A percentile compares a stretch with the other conserved stretches of the same genome.
These are phyloP conservation scores for Melanotaenia duboulayi DNA, from an alignment of 2,113 vertebrate genomes.

Conservation along the genomic window DNA sequence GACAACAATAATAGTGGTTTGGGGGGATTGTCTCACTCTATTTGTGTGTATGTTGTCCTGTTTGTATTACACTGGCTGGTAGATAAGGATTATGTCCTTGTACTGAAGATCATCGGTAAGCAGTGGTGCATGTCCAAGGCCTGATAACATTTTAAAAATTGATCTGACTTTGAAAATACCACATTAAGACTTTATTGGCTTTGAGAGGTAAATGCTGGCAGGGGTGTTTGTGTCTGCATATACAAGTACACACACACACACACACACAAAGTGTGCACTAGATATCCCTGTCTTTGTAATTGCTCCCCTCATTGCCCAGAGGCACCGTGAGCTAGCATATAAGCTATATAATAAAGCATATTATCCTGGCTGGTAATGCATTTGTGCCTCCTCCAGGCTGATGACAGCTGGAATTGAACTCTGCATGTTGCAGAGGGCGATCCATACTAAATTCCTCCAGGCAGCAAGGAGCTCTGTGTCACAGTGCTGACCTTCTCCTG, in stretches of 20 bases:
- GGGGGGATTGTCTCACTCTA: background rate
- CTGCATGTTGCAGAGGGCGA: constrained; percentile 69
- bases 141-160: constrained; percentile 81
- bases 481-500: constrained; percentile 77
- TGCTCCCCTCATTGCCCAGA: constrained; percentile 80
- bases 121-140: constrained; percentile 63
- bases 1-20: background rate
- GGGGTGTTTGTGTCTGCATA: constrained; percentile 49
- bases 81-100: constrained; percentile 61
- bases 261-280: constrained; percentile 28
- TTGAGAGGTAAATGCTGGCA: constrained; percentile 73
- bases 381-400: constrained; percentile 79
- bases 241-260: constrained; percentile 23
- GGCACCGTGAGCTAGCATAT: constrained; percentile 75
- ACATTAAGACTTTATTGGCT: constrained; percentile 73
- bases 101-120: constrained; percentile 61
- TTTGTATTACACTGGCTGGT: constrained; percentile 28
- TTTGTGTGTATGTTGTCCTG: constrained; percentile 9
- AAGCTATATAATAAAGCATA: constrained; percentile 80
- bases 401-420: constrained; percentile 82
- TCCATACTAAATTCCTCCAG: constrained; percentile 77
- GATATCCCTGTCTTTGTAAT: constrained; percentile 76
- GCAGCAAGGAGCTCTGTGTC: constrained; percentile 67
- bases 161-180: constrained; percentile 76
- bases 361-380: constrained; percentile 80